These are phyloP conservation scores for Daphoenositta chrysoptera DNA, from an alignment of 2,113 vertebrate species.

Conservation along the genomic window DNA sequence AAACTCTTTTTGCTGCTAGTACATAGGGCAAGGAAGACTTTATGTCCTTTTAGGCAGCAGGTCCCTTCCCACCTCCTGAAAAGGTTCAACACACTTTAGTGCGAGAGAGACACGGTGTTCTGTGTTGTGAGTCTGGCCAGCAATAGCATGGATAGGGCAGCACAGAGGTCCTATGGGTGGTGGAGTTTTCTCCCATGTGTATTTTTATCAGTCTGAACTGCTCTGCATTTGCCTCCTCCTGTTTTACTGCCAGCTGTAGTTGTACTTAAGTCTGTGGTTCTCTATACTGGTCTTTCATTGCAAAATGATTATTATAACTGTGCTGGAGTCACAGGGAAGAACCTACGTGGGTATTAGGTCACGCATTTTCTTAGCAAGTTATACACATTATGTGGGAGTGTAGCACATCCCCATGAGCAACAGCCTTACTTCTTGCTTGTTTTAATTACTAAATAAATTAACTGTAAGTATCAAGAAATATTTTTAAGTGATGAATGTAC, in stretches of 20 bases:
- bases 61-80: not conserved
- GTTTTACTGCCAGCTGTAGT: not conserved
- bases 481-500: not conserved
- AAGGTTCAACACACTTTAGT: not conserved
- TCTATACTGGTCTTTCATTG: not conserved
- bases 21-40: not conserved
- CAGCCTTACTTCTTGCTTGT: not conserved
- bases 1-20: not conserved
- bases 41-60: too few relatives aligned
- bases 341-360: not conserved
- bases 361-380: not conserved
- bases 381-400: not conserved
- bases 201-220: not conserved
- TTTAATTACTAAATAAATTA: constrained; percentile 35
- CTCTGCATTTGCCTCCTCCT: not conserved
- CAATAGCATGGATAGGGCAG: not conserved
- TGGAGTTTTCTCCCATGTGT: not conserved
- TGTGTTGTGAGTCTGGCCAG: not conserved
- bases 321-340: not conserved
- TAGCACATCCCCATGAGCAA: not conserved
- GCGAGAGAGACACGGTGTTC: rapidly evolving
- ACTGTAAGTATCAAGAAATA: not conserved
- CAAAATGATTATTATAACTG: not conserved
- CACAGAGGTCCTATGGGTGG: not conserved
- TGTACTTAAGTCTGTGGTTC: not conserved